Percentiles rank a stretch among this genome's conserved stretches.
phyloP scores from a whole-genome alignment of 1,140 invertebrate genomes.

The Ectropis grisescens region DNA sequence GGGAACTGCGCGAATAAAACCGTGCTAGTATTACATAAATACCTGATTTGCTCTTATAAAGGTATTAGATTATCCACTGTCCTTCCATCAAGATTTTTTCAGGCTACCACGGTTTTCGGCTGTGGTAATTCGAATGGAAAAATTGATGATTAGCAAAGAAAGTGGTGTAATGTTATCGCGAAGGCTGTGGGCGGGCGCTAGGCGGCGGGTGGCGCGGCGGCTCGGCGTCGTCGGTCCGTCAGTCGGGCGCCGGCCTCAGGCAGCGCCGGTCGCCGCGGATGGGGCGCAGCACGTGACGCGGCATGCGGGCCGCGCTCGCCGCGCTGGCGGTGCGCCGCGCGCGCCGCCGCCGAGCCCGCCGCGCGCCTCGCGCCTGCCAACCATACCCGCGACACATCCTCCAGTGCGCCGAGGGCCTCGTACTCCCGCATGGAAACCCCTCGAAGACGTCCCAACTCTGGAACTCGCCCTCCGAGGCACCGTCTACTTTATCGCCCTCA shows the following conservation, averaged over 20 bases:
- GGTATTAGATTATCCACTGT: no score
- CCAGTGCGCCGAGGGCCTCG: slow-evolving; percentile 81
- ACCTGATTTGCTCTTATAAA: no score
- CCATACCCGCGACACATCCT: slow-evolving; percentile 45
- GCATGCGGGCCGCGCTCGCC: slow-evolving; percentile 55
- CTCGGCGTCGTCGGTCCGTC: slow-evolving; percentile 32
- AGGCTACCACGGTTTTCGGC: no score
- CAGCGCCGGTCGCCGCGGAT: slow-evolving; percentile 52
- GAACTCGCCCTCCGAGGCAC: slow-evolving; percentile 84
- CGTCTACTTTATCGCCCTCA: slow-evolving; percentile 90
- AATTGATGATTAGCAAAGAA: no score
- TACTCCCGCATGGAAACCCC: slow-evolving; percentile 89
- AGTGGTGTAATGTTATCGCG: no score
- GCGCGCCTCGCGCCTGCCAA: no score
- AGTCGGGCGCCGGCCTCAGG: slow-evolving; percentile 59
- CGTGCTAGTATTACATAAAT: no score
- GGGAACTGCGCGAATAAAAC: no score
- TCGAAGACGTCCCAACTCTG: slow-evolving; percentile 77
- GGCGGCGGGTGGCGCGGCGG: slow-evolving; percentile 19
- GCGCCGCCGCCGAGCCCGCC: slow-evolving; percentile 53
- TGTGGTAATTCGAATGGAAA: no score
- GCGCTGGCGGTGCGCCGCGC: slow-evolving; percentile 45
- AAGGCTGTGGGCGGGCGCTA: slow-evolving; percentile 1
- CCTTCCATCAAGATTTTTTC: no score
- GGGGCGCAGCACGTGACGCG: slow-evolving; percentile 48